Base-by-base conservation (phyloP, 2,797 vertebrate genomes). In the Oceanodroma leucorhoa region DNA sequence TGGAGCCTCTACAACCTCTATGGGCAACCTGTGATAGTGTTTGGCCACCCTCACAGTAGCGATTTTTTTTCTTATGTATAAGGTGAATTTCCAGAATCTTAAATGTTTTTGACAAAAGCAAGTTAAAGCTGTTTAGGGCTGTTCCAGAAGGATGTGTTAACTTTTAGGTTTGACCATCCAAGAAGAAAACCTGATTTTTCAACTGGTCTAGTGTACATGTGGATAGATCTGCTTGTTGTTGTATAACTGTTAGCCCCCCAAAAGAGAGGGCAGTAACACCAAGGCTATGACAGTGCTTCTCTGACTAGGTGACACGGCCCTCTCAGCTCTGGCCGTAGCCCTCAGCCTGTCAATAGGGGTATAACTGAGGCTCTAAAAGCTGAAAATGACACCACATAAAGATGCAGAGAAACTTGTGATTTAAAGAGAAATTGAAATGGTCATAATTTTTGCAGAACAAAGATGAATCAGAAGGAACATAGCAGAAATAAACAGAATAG, bases 271-370 rank as follows among this genome's bases (percentile, higher is more conserved):
- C 41, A 67, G 23, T 51, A 61, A 41, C 60, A 62, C 19, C 43
- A 13, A 45, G 12, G 27, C 50, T 38, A 4, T 38, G 60, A n/a
- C 23, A 19, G 54, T 34, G 40, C 18, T 89, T 86, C 53, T 84
- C 53, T 43, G 40, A 48, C 50, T 41, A 1, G 0, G 75, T 69
- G 46, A 32, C 45, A 32, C 0, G 0, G 62, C 32, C 40, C 40
- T 34, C 50, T 86, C 16, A 30, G 57, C 73, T 69, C 46, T 69
- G 62, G 29, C 45, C 32, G 6, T 16, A 64, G 32, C 14, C 24
- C 41, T 58, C 55, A 50, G n/a, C 27, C 34, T 71, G 17, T 26
- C 61, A n/a, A 1, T 8, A 48, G 67, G 24, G 41, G 45, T 27
- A 15, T 26, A n/a, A 50, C 51, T 29, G 30, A 80, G 40, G 23